These are phyloP conservation scores for Mixornis gularis DNA, from an alignment of 2,113 vertebrate genomes.

Conservation along the genomic window DNA sequence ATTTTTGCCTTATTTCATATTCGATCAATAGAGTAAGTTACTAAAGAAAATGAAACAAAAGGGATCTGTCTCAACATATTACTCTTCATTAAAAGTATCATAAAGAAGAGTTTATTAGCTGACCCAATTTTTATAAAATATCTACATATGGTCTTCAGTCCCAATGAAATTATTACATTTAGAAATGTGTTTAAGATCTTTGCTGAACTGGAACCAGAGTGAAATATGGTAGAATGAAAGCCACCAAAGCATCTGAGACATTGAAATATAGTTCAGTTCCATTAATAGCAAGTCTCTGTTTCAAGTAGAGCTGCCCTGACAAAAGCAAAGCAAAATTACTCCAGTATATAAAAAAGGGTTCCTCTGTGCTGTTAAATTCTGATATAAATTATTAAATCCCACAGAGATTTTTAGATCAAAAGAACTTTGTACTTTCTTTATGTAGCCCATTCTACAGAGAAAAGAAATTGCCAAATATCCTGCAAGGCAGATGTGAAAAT, in stretches of 20 bases:
- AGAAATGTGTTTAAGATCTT: not conserved
- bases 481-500: slow-evolving; percentile 33
- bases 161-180: not conserved
- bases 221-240: slow-evolving; percentile 16
- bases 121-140: not conserved
- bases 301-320: slow-evolving; percentile 2
- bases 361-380: slow-evolving; percentile 34
- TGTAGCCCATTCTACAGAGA: slow-evolving; percentile 7
- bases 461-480: slow-evolving; percentile 28
- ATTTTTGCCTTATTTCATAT: not conserved
- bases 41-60: not conserved
- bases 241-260: not conserved
- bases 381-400: slow-evolving; percentile 54
- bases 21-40: not conserved
- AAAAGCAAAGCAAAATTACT: slow-evolving; percentile 17
- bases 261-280: slow-evolving; percentile 14
- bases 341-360: slow-evolving; percentile 36
- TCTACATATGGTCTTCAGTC: not conserved
- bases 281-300: slow-evolving; percentile 19
- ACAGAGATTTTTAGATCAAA: slow-evolving; percentile 44
- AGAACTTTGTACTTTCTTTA: slow-evolving; percentile 27
- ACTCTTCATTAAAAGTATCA: not conserved
- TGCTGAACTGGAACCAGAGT: not conserved
- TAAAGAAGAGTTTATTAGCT: not conserved
- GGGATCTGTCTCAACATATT: not conserved